A percentile compares a stretch with the other conserved stretches of the same genome.
Evolutionary conservation across 2,113 vertebrate genomes (phyloP).

Genomic region (Rhombomys opimus): DNA sequence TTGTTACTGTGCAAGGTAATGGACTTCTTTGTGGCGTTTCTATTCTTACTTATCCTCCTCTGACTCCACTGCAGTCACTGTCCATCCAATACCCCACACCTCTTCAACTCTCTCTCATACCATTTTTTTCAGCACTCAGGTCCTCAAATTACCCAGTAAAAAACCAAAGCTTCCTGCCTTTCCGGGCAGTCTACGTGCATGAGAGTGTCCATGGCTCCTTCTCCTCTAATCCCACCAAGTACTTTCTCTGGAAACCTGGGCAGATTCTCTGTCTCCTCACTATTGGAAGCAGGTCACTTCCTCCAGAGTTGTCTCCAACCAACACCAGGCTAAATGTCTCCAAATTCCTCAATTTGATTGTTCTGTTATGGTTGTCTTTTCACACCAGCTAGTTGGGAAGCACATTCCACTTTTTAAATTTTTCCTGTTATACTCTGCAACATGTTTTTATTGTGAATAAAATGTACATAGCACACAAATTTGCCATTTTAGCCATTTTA

Average conservation of each 20-base stretch:
- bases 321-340: too few relatives aligned
- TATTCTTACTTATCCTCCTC: background rate
- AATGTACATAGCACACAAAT: background rate
- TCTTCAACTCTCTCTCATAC: background rate
- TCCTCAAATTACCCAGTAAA: background rate
- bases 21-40: background rate
- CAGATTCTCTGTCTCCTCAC: background rate
- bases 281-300: background rate
- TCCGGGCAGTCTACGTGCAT: too few relatives aligned
- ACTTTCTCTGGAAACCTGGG: background rate
- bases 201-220: accelerated
- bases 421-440: background rate
- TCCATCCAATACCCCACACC: background rate
- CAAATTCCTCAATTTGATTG: background rate
- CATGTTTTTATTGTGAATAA: background rate
- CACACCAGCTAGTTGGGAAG: background rate
- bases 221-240: accelerated
- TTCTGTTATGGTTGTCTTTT: background rate
- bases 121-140: background rate
- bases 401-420: background rate
- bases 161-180: background rate
- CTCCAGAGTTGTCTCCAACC: background rate
- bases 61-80: too few relatives aligned
- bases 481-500: background rate
- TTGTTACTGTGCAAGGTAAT: background rate